Evolutionary conservation across 2,113 vertebrate species (phyloP).

Genomic region (Poeciliopsis retropinna): DNA sequence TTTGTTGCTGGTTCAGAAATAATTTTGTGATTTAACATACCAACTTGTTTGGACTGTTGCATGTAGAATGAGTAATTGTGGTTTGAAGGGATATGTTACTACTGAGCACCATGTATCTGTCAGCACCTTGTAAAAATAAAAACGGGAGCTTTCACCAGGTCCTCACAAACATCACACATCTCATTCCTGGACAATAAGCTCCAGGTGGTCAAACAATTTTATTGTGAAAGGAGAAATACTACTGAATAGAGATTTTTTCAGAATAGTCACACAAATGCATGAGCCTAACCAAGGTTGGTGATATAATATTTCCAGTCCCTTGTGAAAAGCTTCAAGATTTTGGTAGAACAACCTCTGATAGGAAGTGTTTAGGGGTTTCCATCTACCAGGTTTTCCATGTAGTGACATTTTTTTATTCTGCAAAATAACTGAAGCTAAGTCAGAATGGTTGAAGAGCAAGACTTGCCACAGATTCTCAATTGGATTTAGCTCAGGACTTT

Average conservation of each 20-base stretch:
- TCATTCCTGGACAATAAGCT: background rate
- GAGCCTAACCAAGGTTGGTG: background rate
- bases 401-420: no score
- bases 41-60: background rate
- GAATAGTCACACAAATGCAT: background rate
- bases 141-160: background rate
- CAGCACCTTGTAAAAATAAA: background rate
- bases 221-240: background rate
- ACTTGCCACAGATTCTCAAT: background rate
- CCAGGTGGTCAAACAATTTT: background rate
- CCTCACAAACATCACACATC: background rate
- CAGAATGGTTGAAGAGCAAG: background rate
- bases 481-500: background rate
- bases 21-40: background rate
- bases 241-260: background rate
- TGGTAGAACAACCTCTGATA: no score
- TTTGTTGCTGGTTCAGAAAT: no score
- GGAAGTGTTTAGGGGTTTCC: no score
- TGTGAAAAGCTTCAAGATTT: no score
- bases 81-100: background rate
- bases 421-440: background rate
- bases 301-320: background rate
- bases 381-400: no score
- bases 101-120: background rate
- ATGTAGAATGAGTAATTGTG: background rate